Conservation (phyloP, 2,113 vertebrate species). For the Pao palembangensis region DNA sequence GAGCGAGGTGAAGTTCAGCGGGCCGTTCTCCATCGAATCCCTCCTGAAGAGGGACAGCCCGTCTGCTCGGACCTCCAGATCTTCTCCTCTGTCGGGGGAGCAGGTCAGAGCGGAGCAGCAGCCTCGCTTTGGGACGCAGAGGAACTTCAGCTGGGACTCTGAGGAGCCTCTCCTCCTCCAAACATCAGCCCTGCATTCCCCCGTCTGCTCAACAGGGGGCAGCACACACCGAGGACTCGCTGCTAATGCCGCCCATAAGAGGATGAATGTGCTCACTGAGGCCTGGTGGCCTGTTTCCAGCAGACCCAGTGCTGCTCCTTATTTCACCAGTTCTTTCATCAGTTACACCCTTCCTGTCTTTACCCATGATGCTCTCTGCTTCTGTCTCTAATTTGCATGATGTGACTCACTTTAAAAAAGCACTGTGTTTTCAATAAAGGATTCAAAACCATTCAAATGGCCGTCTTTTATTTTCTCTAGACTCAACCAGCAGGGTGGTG, state of each 20-base stretch:
- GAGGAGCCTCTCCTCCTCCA: slow-evolving; percentile 14
- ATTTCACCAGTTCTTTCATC: slow-evolving; percentile 14
- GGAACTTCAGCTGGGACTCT: slow-evolving; percentile 25
- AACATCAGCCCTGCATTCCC: slow-evolving; percentile 7
- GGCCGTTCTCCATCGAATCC: slow-evolving; percentile 72
- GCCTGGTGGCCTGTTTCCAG: slow-evolving; percentile 3
- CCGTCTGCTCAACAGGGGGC: slow-evolving; percentile 35
- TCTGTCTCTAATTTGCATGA: slow-evolving; percentile 13
- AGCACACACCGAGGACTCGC: slow-evolving; percentile 21
- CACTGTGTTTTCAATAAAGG: too few relatives aligned
- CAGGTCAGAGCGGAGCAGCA: not conserved
- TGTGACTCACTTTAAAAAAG: too few relatives aligned
- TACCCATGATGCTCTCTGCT: slow-evolving; percentile 14
- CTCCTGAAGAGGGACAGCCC: slow-evolving; percentile 52
- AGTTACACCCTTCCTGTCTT: slow-evolving; percentile 24
- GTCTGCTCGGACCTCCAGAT: not conserved
- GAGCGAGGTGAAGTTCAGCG: slow-evolving; percentile 53
- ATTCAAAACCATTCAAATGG: too few relatives aligned
- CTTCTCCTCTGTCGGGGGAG: slow-evolving; percentile 14
- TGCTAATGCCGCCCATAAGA: not conserved
- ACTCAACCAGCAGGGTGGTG: too few relatives aligned
- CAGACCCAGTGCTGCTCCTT: slow-evolving; percentile 14
- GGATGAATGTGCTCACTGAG: not conserved
- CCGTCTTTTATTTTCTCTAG: too few relatives aligned
- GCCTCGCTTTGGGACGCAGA: slow-evolving; percentile 6